Conservation (phyloP, 2,113 vertebrate genomes). For the Maccullochella peelii region DNA sequence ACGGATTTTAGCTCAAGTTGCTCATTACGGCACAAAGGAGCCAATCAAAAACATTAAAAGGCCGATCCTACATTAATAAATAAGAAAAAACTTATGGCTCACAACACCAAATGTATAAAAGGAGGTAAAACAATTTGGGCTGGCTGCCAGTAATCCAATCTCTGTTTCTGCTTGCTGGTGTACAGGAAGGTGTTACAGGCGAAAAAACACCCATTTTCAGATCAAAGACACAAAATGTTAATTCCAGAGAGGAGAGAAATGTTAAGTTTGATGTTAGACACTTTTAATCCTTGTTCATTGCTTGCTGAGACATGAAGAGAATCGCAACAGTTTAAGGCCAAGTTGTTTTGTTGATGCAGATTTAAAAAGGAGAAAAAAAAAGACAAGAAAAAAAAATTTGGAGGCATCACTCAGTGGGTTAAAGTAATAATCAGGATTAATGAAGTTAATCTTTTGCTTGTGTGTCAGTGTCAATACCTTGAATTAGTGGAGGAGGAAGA, state of each 20-base stretch:
- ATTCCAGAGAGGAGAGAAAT: conserved; percentile 57
- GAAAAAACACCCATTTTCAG: conserved; percentile 32
- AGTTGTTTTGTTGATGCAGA: conserved; percentile 56
- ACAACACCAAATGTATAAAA: background rate
- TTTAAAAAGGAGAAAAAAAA: conserved; percentile 3
- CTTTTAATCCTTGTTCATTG: conserved; percentile 57
- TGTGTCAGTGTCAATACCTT: conserved; percentile 76
- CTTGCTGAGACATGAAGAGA: conserved; percentile 49
- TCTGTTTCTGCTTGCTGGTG: conserved; percentile 51
- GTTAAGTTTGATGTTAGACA: conserved; percentile 65
- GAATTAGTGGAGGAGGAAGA: conserved; percentile 74
- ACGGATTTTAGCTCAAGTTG: conserved; percentile 43
- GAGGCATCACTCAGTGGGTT: conserved; percentile 76
- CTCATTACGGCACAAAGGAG: background rate
- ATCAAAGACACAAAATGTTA: conserved; percentile 64
- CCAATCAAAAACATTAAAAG: conserved; percentile 21
- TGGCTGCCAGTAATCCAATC: conserved; percentile 50
- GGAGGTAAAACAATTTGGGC: background rate
- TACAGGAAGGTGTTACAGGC: conserved; percentile 52
- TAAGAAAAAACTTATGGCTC: background rate
- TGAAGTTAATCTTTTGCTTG: conserved; percentile 78
- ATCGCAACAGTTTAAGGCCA: conserved; percentile 51
- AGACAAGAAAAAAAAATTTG: conserved; percentile 17
- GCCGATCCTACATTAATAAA: conserved; percentile 27
- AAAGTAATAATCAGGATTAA: conserved; percentile 80